phyloP scores from a whole-genome alignment of 2,888 invertebrate species.

The Matsumyia berberina region DNA sequence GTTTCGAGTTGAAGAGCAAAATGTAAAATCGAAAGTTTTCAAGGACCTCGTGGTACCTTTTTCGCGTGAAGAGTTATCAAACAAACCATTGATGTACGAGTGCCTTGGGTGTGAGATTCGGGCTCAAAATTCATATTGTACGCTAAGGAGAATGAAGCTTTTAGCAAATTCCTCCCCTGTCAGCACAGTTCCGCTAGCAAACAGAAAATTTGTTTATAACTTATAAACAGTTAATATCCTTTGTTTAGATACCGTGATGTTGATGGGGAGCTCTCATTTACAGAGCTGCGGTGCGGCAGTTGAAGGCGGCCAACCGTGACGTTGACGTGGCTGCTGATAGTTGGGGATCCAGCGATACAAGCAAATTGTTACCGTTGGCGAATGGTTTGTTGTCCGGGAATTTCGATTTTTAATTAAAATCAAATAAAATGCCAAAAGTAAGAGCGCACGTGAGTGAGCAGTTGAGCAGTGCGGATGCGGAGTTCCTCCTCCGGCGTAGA shows the following conservation, averaged over 20 bases:
- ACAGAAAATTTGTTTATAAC: conserved; percentile 44
- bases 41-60: background rate
- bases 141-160: background rate
- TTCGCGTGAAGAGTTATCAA: conserved; percentile 12
- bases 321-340: conserved; percentile 24
- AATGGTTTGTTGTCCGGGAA: background rate
- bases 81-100: conserved; percentile 11
- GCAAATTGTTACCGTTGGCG: conserved; percentile 24
- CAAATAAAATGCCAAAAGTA: conserved; percentile 20
- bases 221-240: conserved; percentile 10
- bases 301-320: conserved; percentile 22
- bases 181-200: conserved; percentile 18
- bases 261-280: background rate
- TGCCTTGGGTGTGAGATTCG: background rate
- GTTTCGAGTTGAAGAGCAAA: background rate
- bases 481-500: conserved; percentile 10
- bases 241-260: conserved; percentile 6
- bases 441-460: conserved; percentile 24
- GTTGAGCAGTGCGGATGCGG: too few species aligned
- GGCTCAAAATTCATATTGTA: conserved; percentile 10
- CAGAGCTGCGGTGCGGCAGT: background rate
- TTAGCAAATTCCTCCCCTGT: background rate
- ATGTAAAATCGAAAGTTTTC: conserved; percentile 23
- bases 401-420: conserved; percentile 67
- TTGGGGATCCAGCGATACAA: background rate